Evolutionary conservation across 2,888 invertebrate species (phyloP), one percentile per base, ranked within the genome.

Genomic region (Drosophila aldrichi): DNA sequence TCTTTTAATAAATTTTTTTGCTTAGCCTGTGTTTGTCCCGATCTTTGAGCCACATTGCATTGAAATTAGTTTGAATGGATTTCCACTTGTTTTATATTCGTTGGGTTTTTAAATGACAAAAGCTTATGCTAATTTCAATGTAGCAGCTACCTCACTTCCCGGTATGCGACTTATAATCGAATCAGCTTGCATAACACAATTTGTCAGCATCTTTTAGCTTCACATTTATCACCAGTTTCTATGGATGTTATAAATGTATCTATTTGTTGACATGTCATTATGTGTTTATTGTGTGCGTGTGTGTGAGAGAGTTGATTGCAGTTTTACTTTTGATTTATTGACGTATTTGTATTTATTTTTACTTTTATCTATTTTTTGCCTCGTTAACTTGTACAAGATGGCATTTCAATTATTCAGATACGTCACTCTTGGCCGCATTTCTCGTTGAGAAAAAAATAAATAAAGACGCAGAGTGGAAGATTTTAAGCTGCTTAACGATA

Each of bases 381-480:
- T 69, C 58, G 67, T 80, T 84, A 70, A 80, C 72, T 80, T 79
- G 70, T 56, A 57, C 72, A 75, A 62, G 43, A 20, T 51, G 58
- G 55, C 66, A 57, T 64, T 70, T 78, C 82, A 79, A 82, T 79
- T 80, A 77, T 74, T 77, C 74, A 65, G 81, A 82, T 79, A 51
- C 57, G 70, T 70, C 55, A 74, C 18, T 48, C 65, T 75, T 83
- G 84, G 71, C 81, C 82, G 86, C 83, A 67, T 83, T 83, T 81
- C 68, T 73, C 43, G 78, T 77, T 74, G 62, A 43, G 57, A 70
- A 57, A 70, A 57, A 77, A 57, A 66, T 57, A 18, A 44, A 34
- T 57, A 18, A 44, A 34, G 8, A 20, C 25, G 52, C 56, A 59
- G 65, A 63, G 58, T 55, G 70, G 74, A 70, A 74, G 66, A 48